Percentiles rank a stretch among this genome's conserved stretches.
Evolutionary conservation across 2,888 invertebrate genomes (phyloP).

Genomic region (Argyra leucocephala): DNA sequence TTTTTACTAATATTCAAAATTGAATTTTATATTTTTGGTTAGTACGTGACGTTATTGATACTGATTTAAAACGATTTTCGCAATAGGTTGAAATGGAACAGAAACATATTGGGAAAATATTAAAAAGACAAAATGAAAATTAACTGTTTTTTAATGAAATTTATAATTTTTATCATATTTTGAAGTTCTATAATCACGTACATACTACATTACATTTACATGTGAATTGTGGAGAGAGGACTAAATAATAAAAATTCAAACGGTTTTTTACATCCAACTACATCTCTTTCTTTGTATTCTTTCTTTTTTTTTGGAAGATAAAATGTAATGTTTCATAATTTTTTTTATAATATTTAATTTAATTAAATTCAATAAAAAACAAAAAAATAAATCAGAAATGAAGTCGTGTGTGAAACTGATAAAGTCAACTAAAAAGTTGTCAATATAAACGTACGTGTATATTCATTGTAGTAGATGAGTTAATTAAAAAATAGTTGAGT

Average conservation of each 20-base stretch:
- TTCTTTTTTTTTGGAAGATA: too few relatives aligned
- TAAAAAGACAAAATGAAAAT: background rate
- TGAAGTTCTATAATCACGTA: background rate
- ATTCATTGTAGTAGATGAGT: too few relatives aligned
- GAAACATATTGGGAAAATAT: background rate
- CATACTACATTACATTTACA: too few relatives aligned
- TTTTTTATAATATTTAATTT: background rate
- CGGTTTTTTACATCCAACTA: too few relatives aligned
- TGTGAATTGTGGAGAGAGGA: too few relatives aligned
- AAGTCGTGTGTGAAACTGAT: slow-evolving; percentile 1
- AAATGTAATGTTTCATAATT: too few relatives aligned
- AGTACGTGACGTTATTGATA: background rate
- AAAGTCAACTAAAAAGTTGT: background rate
- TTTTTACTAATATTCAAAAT: background rate
- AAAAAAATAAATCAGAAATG: background rate
- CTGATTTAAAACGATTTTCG: background rate
- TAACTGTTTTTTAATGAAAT: background rate
- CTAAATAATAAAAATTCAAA: too few relatives aligned
- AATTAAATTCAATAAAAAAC: background rate
- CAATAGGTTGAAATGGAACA: background rate
- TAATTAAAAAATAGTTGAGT: too few relatives aligned
- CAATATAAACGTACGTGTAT: too few relatives aligned
- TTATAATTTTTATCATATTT: background rate
- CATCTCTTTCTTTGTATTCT: too few relatives aligned
- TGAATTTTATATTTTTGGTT: background rate